Evolutionary conservation across 2,113 vertebrate genomes (phyloP), one percentile per base, ranked within the genome.

Genomic region (Scomber japonicus): DNA sequence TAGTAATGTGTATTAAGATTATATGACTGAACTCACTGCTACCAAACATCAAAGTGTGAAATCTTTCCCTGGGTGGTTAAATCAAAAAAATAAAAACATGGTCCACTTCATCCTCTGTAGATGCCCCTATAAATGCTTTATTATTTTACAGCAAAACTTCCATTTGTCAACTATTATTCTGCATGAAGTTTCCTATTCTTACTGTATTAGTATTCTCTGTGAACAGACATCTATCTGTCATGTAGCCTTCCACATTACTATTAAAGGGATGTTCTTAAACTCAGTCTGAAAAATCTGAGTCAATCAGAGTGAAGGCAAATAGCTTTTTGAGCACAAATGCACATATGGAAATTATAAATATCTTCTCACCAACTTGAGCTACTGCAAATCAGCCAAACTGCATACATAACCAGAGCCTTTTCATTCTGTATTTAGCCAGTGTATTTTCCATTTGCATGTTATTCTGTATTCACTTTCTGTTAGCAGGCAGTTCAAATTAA

Each of bases 221-320:
- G 31, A 3, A 44, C 17, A 12, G 30, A 13, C 59, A 17, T 45
- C 44, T 56, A 12, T 75, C 5, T 64, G 24, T 68, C 35, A 60
- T 40, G 16, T 48, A 75, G 61, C 40, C 55, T 71, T 66, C 35
- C 17, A 78, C 70, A 48, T 72, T 72, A 67, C 76, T 56, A 72
- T 40, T 68, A 24, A 74, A 77, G 62, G 35, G 24, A 27, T 66
- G 50, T 55, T 56, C 50, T 81, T 56, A 44, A 75, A 24, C 67
- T 31, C 4, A 16, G 4, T n/a, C n/a, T 19, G 16, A 31, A 69
- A 83, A 21, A 21, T 62, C 66, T 48, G 16, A 68, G 49, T 86
- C 61, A 57, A 54, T 44, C 49, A 3, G 21, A 16, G 56, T 63
- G 69, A 82, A 53, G 48, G 31, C 51, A 73, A 56, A 71, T 62